A percentile compares a stretch with the other conserved stretches of the same genome.
phyloP scores from a whole-genome alignment of 1,140 invertebrate species.

The Aricia agestis region DNA sequence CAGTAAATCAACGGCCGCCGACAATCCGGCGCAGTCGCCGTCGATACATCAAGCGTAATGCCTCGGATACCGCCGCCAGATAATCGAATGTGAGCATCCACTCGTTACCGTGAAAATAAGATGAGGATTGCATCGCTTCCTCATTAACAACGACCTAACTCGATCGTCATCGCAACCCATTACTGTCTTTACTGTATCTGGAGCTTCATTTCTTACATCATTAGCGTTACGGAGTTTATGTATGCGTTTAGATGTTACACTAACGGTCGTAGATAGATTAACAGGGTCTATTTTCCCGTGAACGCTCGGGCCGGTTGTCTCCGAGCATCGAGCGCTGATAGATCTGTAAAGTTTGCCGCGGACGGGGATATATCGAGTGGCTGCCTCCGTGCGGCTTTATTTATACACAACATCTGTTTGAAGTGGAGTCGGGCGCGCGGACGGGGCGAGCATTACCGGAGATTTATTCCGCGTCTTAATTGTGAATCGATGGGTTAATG shows the following conservation, averaged over 20 bases:
- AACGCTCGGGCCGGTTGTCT: conserved; percentile 41
- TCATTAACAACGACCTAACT: conserved; percentile 46
- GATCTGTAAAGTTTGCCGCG: conserved; percentile 74
- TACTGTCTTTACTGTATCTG: conserved; percentile 40
- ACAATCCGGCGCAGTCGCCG: conserved; percentile 70
- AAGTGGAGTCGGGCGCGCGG: conserved; percentile 69
- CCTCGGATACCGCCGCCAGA: conserved; percentile 72
- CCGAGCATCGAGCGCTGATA: conserved; percentile 54
- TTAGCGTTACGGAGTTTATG: neutral
- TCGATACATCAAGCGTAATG: conserved; percentile 74
- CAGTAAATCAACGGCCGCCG: conserved; percentile 68
- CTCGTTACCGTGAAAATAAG: conserved; percentile 73
- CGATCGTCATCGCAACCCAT: conserved; percentile 31
- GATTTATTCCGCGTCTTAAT: conserved; percentile 76
- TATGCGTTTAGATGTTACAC: neutral
- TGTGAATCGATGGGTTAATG: conserved; percentile 76
- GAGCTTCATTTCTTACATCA: neutral
- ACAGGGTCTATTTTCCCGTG: conserved; percentile 52
- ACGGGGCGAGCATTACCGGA: conserved; percentile 70
- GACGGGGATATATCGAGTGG: conserved; percentile 75
- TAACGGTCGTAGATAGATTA: neutral
- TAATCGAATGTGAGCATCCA: conserved; percentile 75
- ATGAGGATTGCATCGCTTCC: conserved; percentile 52
- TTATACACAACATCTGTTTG: conserved; percentile 75
- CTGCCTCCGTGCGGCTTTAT: conserved; percentile 74